These are phyloP conservation scores for Melopsittacus undulatus DNA, from an alignment of 2,797 vertebrate species.

Conservation along the genomic window DNA sequence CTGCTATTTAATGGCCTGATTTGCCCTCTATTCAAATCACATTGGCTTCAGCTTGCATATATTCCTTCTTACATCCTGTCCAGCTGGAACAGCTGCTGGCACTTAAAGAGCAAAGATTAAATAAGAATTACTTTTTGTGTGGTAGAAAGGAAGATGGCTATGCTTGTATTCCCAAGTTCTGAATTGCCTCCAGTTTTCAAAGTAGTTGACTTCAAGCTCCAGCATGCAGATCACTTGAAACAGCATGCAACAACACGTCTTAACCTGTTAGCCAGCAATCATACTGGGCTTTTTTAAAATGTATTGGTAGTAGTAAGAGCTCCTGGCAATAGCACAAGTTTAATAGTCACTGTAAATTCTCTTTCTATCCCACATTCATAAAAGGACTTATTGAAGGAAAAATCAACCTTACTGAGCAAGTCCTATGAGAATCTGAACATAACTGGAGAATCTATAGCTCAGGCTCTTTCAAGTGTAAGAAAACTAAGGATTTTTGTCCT, in stretches of 20 bases:
- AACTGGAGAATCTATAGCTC: not conserved
- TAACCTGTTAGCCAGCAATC: not conserved
- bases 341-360: not conserved
- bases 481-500: not conserved
- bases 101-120: not conserved
- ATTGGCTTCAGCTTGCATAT: not conserved
- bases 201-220: not conserved
- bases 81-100: not conserved
- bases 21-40: not conserved
- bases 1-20: not conserved
- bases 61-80: not conserved
- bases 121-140: not conserved
- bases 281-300: not conserved
- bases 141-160: not conserved
- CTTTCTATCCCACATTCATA: not conserved
- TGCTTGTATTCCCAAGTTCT: not conserved
- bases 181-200: not conserved
- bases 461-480: not conserved
- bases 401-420: not conserved
- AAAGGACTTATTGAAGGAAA: not conserved
- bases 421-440: fast-evolving
- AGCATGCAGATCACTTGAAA: not conserved
- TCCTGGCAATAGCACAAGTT: not conserved
- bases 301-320: not conserved
- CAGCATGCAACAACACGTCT: not conserved